These are phyloP conservation scores for Catamblyrhynchus diadema DNA, from an alignment of 2,797 vertebrate genomes.

Conservation along the genomic window DNA sequence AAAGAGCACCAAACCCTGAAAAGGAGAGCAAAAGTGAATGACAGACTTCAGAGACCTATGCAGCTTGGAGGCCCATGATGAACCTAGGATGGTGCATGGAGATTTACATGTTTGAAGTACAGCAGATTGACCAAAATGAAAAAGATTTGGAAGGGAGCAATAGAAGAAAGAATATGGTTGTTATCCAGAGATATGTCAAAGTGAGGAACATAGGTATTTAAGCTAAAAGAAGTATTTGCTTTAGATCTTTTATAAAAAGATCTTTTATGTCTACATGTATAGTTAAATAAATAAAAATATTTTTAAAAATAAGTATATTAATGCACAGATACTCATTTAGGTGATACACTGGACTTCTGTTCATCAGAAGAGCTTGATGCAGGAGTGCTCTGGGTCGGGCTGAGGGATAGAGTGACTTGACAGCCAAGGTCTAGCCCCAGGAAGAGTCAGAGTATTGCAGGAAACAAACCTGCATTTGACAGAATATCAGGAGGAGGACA, in stretches of 20 bases:
- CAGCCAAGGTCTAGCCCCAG: background rate
- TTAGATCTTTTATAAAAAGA: background rate
- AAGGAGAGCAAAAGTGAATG: background rate
- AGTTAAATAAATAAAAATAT: background rate
- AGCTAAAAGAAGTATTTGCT: background rate
- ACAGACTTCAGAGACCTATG: background rate
- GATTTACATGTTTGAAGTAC: background rate
- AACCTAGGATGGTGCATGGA: background rate
- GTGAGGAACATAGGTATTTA: background rate
- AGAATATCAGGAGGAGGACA: background rate
- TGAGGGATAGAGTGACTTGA: background rate
- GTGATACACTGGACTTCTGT: background rate
- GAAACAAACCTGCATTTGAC: background rate
- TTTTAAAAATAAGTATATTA: background rate
- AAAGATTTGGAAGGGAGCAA: background rate
- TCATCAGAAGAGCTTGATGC: background rate
- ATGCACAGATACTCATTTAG: background rate
- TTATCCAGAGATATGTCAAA: background rate
- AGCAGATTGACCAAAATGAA: background rate
- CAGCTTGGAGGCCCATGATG: background rate
- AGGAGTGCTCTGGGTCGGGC: background rate
- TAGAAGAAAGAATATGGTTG: background rate
- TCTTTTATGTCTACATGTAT: background rate
- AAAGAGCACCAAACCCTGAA: background rate
- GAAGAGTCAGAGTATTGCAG: background rate